Base-by-base conservation (phyloP, 2,888 invertebrate species). In the Erannis defoliaria region DNA sequence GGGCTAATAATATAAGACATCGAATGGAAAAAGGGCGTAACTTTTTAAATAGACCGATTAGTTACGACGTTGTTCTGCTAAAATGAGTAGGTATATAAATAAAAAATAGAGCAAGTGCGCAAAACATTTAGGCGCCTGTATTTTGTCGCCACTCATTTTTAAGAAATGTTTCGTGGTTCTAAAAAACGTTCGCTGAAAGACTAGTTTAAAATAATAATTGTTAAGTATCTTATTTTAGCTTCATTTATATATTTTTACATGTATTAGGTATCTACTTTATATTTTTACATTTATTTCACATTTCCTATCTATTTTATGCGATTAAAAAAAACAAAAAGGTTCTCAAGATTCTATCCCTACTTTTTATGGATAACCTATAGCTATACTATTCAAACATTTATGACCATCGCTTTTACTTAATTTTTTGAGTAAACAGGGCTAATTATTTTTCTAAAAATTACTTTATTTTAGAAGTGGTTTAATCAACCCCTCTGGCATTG, bases 131-230 rank as follows among this genome's bases (percentile, higher is more conserved):
- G 55, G 60, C 60, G 60, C 60, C 60, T 42, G 35, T 37, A 60
- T 60, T 35, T 60, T 55, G 60, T 60, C 55, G 55, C 43, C 60
- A 60, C 43, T 60, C 35, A 60, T 43, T 50, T 43, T 31, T 21
- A 18, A 42, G 53, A 45, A 55, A 4, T 1, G 14, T 33, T 54
- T 55, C 45, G 35, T 21, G 16, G 23, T 14, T 37, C 6, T 14
- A 16, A 38, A 50, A 50, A 23, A 26, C 16, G 16, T 16, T 14
- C 6, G 50, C 6, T 50, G 50, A 50, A n/a, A 38, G 21, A 37
- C 8, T 38, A 19, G 38, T 38, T 8, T 6, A 45, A 46, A 46
- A n/a, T n/a, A 46, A 18, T 6, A 29, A 45, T 14, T 8, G 23
- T 21, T 23, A n/a, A 5, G 5, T 45, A 14, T n/a, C 8, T 1